phyloP scores from a whole-genome alignment of 2,113 vertebrate species.

The Eulacestoma nigropectus region DNA sequence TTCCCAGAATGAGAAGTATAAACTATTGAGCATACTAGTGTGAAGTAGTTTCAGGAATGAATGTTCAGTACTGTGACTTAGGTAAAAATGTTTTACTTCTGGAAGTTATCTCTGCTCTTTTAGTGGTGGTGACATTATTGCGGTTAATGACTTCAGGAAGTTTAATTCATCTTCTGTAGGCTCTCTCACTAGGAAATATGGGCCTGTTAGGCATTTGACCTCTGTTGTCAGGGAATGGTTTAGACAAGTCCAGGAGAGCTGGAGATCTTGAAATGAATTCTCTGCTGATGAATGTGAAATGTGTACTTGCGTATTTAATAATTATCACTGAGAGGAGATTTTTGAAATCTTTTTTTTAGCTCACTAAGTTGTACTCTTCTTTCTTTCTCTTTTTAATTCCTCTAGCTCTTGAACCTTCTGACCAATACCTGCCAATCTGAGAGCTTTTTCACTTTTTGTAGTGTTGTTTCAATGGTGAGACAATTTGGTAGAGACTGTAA shows the following conservation, averaged over 20 bases:
- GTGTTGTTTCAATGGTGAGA: not conserved
- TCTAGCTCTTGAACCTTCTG: not conserved
- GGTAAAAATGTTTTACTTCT: not conserved
- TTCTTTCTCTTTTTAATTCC: not conserved
- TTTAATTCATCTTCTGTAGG: not conserved
- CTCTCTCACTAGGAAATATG: not conserved
- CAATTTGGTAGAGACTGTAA: not conserved
- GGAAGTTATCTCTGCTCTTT: not conserved
- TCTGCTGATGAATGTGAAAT: not conserved
- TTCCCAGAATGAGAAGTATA: not conserved
- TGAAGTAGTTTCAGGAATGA: not conserved
- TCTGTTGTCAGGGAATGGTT: not conserved
- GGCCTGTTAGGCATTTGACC: not conserved
- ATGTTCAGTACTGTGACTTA: not conserved
- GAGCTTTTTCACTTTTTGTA: not conserved
- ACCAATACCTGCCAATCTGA: not conserved
- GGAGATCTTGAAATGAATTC: not conserved
- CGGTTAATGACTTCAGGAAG: not conserved
- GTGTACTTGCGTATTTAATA: not conserved
- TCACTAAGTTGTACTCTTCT: not conserved
- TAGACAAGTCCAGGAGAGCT: not conserved
- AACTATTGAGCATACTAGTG: not conserved
- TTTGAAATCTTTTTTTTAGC: not conserved
- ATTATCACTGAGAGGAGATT: not conserved
- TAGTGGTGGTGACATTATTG: not conserved